These are phyloP conservation scores for Spea multiplicata DNA, from an alignment of 2,113 vertebrate genomes.

Conservation along the genomic window DNA sequence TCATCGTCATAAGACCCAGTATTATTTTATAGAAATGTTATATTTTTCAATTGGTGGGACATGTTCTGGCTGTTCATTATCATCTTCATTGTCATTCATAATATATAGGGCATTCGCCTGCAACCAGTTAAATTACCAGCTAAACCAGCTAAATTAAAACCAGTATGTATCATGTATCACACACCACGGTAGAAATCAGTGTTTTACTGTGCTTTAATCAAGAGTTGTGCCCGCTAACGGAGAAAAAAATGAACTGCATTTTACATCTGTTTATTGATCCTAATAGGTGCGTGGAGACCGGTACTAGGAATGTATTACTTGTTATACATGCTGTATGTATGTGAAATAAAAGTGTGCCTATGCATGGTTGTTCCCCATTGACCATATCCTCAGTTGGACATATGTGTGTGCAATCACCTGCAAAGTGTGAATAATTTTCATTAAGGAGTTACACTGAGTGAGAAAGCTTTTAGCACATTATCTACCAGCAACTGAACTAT, in stretches of 20 bases:
- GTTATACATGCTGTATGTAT: constrained; percentile 45
- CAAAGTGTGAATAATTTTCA: constrained; percentile 89
- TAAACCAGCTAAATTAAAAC: no score
- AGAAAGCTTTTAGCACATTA: constrained; percentile 97
- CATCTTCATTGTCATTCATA: no score
- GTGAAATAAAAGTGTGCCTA: constrained; percentile 32
- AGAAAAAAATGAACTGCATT: constrained; percentile 21
- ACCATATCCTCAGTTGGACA: constrained; percentile 17
- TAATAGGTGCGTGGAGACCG: constrained; percentile 40
- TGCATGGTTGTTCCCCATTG: constrained; percentile 25
- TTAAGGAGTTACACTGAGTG: constrained; percentile 77
- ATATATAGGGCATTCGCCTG: no score
- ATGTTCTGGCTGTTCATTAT: no score
- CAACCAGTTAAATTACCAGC: no score
- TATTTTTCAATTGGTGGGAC: no score
- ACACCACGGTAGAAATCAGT: no score
- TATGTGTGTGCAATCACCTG: constrained; percentile 57
- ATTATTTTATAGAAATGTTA: no score
- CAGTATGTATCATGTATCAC: no score
- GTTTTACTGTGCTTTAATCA: no score
- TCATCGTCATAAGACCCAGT: no score
- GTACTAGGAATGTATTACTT: constrained; percentile 31
- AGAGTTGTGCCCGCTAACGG: neutral
- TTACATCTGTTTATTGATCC: constrained; percentile 41
- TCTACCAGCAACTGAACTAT: constrained; percentile 82